A percentile compares a stretch with the other conserved stretches of the same genome.
Conservation (phyloP, 2,888 invertebrate genomes). For the Trissoscelio sp. region DNA sequence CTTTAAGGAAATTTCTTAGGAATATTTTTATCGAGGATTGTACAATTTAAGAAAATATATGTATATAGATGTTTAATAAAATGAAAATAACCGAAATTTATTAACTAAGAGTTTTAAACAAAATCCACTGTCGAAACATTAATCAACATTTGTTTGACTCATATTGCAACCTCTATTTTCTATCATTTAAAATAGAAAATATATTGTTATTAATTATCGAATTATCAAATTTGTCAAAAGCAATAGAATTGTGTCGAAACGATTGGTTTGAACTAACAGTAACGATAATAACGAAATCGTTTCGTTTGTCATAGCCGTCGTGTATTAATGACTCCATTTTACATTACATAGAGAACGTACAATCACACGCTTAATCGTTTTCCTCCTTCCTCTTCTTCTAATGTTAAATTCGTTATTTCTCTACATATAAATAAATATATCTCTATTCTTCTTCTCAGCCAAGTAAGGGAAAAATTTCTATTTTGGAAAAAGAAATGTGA, state of each 20-base stretch:
- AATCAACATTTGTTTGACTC: too few species aligned
- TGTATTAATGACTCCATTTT: conserved; percentile 58
- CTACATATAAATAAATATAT: conserved; percentile 64
- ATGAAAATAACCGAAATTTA: too few species aligned
- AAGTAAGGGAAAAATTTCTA: conserved; percentile 63
- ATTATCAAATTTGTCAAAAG: too few species aligned
- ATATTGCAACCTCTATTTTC: too few species aligned
- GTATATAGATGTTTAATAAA: too few species aligned
- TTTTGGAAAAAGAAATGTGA: conserved; percentile 65
- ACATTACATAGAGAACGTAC: conserved; percentile 60
- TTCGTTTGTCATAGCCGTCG: conserved; percentile 40
- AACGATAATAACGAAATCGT: conserved; percentile 17
- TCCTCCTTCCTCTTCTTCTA: conserved; percentile 57
- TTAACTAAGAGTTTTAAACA: too few species aligned
- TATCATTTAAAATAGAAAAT: too few species aligned
- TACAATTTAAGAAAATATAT: too few species aligned
- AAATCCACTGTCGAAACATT: too few species aligned
- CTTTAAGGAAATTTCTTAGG: too few species aligned
- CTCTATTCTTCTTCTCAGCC: conserved; percentile 68
- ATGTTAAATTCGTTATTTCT: conserved; percentile 64
- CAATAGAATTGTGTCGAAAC: not conserved
- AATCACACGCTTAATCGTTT: conserved; percentile 63
- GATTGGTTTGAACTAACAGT: conserved; percentile 8
- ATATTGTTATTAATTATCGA: too few species aligned
- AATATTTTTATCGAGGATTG: too few species aligned